These are phyloP conservation scores for Drosophila bipectinata DNA, from an alignment of 1,140 invertebrate species.

Conservation along the genomic window DNA sequence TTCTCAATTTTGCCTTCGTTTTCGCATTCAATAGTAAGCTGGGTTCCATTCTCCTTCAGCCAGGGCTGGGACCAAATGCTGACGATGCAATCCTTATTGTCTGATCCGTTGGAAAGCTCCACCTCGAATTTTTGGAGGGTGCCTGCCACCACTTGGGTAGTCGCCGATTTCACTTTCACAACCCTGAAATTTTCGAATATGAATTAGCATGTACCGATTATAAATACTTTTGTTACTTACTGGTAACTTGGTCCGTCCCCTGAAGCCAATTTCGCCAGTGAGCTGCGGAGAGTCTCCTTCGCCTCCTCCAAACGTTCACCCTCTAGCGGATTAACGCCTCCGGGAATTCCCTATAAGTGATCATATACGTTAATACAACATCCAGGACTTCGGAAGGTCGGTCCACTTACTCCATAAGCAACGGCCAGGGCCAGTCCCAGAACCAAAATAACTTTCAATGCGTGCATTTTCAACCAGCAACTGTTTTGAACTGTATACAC, in stretches of 20 bases:
- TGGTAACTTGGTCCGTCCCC: slow-evolving; percentile 51
- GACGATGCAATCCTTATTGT: not conserved
- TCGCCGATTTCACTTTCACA: not conserved
- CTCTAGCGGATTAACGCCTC: slow-evolving; percentile 6
- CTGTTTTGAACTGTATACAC: slow-evolving; percentile 11
- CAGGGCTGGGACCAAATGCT: not conserved
- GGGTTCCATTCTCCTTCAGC: not conserved
- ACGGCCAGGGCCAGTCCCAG: slow-evolving; percentile 6
- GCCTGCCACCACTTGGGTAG: not conserved
- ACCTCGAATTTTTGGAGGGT: not conserved
- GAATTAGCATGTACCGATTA: not conserved
- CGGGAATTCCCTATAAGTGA: not conserved
- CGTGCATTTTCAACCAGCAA: not conserved
- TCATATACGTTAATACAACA: too few relatives aligned
- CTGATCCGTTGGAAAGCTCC: not conserved
- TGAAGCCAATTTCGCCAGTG: slow-evolving; percentile 37
- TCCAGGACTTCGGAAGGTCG: not conserved
- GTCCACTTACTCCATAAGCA: not conserved
- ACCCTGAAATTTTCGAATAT: not conserved
- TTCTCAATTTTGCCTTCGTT: not conserved
- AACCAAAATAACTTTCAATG: slow-evolving; percentile 6
- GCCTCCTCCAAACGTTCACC: slow-evolving; percentile 41
- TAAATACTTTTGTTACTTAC: slow-evolving; percentile 9
- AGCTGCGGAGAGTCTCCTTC: slow-evolving; percentile 16
- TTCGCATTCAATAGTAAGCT: not conserved